Base-by-base conservation (phyloP, 2,113 vertebrate genomes). In the Laterallus jamaicensis region DNA sequence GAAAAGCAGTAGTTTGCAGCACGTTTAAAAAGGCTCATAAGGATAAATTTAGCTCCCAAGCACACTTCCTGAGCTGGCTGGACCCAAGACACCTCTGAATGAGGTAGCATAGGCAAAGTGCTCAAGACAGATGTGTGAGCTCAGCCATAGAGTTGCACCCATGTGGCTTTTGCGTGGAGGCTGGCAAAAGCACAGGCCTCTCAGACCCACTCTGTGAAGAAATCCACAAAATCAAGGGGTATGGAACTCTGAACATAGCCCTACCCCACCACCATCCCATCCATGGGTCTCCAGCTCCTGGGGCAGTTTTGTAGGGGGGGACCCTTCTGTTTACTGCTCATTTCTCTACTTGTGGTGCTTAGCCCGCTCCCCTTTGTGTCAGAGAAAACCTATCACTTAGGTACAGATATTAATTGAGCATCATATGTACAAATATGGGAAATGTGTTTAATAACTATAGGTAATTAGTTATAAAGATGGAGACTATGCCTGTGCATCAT, bases 41-140 rank as follows among this genome's bases (percentile, higher is more conserved):
- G 62, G 42, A 55, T 68, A 68, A 62, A 39, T 54, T 64, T 29
- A 35, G 31, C 15, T 40, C 5, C 21, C 0, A 1, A 79, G 15
- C 4, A 12, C 1, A 1, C 29, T 79, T 35, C 8, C 84, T 35
- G 49, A 74, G 28, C 62, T 32, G 32, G 12, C 25, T 84, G 66
- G 40, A 78, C 37, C 42, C 1, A 1, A 82, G 35, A 15, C 55
- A 77, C 59, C 49, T 19, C 11, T 9, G 35, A 58, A 29, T 12
- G 44, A 77, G 35, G 44, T 3, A 25, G 9, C 7, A 3, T 39
- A 11, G 12, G 26, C 6, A 3, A 10, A 6, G 44, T 0, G 0
- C 47, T 60, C 66, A 64, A 1, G 0, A 39, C 47, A 56, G 39
- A 12, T 0, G 0, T 3, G 0, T 16, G 16, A 49, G 12, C 58